Conservation (phyloP, 1,140 invertebrate species). For the Marisa cornuarietis region DNA sequence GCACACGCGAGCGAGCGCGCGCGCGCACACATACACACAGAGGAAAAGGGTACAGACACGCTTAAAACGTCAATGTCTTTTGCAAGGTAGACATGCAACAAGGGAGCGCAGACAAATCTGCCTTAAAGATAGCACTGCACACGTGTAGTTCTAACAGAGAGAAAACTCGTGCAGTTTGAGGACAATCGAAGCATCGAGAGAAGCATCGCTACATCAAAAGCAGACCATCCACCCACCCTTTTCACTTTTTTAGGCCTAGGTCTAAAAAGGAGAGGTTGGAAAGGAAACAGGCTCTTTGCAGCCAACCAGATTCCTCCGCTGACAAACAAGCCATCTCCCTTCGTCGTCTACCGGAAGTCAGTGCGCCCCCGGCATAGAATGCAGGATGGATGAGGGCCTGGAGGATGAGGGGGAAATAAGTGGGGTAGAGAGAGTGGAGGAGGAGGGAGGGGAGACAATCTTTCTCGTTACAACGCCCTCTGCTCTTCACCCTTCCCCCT, state of each 20-base stretch:
- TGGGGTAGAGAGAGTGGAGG: neutral
- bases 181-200: too few relatives aligned
- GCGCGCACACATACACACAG: neutral
- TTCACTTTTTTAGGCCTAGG: too few relatives aligned
- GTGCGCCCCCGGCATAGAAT: constrained; percentile 8
- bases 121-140: too few relatives aligned
- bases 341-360: constrained; percentile 13
- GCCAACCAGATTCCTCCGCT: constrained; percentile 20
- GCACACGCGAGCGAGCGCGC: too few relatives aligned
- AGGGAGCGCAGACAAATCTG: too few relatives aligned
- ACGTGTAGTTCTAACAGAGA: too few relatives aligned
- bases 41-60: neutral
- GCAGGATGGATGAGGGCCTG: neutral
- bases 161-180: too few relatives aligned
- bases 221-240: too few relatives aligned
- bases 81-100: too few relatives aligned
- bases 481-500: neutral
- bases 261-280: neutral
- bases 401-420: neutral
- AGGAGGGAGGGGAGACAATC: neutral
- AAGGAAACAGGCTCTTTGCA: constrained; percentile 16
- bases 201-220: too few relatives aligned
- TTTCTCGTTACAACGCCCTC: neutral
- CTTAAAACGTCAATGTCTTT: too few relatives aligned
- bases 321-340: constrained; percentile 23